Conservation (phyloP, 1,140 invertebrate genomes). For the Cotesia vestalis region DNA sequence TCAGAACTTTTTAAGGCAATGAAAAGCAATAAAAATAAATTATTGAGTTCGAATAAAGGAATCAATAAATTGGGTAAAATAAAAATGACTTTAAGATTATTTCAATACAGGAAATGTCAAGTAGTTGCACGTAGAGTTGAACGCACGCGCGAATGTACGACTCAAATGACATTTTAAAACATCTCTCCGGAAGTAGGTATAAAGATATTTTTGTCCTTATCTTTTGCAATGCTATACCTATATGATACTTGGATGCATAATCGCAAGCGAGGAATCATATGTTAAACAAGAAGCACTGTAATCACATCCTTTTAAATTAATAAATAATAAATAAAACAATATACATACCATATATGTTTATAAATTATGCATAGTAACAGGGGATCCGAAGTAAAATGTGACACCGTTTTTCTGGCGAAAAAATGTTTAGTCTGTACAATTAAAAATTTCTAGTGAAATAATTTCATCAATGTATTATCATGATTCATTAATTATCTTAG, state of each 20-base stretch:
- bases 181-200: conserved; percentile 49
- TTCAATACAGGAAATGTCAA: conserved; percentile 25
- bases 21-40: too few species aligned
- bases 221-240: conserved; percentile 34
- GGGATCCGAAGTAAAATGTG: too few species aligned
- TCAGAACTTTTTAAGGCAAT: too few species aligned
- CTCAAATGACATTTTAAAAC: conserved; percentile 52
- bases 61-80: too few species aligned
- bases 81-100: not conserved
- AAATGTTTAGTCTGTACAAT: too few species aligned
- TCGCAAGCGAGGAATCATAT: conserved; percentile 24
- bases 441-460: too few species aligned
- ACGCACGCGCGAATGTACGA: conserved; percentile 36
- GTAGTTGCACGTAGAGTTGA: conserved; percentile 22
- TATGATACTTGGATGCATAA: conserved; percentile 10
- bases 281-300: conserved; percentile 16
- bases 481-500: too few species aligned
- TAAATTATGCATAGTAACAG: not conserved
- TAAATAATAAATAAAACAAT: not conserved
- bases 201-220: conserved; percentile 49
- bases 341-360: conserved; percentile 1
- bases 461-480: too few species aligned
- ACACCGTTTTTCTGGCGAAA: too few species aligned
- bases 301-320: conserved; percentile 17
- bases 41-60: too few species aligned